Conservation (phyloP, 37 sponge, comb jelly and placozoan genomes). For the Corticium candelabrum region DNA sequence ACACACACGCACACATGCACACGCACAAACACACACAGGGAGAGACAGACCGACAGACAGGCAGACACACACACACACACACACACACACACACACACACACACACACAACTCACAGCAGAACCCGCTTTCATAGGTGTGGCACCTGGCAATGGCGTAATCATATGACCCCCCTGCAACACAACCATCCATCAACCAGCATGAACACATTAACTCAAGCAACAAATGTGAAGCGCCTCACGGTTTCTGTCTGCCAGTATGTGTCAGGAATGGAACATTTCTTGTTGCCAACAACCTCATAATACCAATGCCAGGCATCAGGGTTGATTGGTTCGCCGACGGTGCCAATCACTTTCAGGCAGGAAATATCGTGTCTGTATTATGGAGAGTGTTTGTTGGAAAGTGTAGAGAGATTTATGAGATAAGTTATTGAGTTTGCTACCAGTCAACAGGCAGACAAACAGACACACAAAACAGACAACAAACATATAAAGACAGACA, state of each 20-base stretch:
- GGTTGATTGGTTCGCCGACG: slow-evolving; percentile 41
- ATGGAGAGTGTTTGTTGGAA: not conserved
- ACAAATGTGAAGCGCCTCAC: too few relatives aligned
- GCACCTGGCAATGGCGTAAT: slow-evolving; percentile 15
- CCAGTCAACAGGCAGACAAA: too few relatives aligned
- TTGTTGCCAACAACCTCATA: slow-evolving; percentile 23
- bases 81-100: not conserved
- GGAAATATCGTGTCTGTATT: not conserved
- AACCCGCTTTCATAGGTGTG: slow-evolving; percentile 16
- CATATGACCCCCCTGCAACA: slow-evolving; percentile 6
- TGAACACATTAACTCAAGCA: not conserved
- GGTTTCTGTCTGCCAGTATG: slow-evolving; percentile 29
- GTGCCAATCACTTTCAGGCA: slow-evolving; percentile 17
- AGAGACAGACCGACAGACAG: too few relatives aligned
- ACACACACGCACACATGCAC: not conserved
- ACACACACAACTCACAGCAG: not conserved
- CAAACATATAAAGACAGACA: too few relatives aligned
- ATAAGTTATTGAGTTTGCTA: not conserved
- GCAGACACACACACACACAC: too few relatives aligned
- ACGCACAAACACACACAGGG: too few relatives aligned
- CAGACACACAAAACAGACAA: too few relatives aligned
- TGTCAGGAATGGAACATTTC: slow-evolving; percentile 6
- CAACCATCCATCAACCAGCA: not conserved
- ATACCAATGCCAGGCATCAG: slow-evolving; percentile 42
- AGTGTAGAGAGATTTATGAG: not conserved